Base-by-base conservation (phyloP, 2,113 vertebrate species). In the Cryptomyrus ogoouensis region DNA sequence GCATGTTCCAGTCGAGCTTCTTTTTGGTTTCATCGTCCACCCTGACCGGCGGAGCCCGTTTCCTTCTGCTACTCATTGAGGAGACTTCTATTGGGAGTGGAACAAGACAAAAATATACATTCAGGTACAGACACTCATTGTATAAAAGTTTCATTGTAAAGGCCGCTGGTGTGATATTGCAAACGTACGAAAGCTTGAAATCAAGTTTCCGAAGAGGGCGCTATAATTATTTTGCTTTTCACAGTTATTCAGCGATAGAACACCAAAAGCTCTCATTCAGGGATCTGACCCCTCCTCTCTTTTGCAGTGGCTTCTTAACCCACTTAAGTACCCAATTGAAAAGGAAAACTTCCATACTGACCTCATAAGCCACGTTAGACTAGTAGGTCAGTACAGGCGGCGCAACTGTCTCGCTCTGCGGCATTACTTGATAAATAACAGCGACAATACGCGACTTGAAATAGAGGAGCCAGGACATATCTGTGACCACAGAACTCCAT, bases 1-100 rank as follows among this genome's bases (percentile, higher is more conserved):
- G 93, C 98, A 99, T 99, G 92, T 98, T 97, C 98, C 98, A 99
- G 85, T 96, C 94, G 27, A 99, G 94, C 90, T 92, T 95, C 91
- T 95, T 97, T 92, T 97, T 98, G 86, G 95, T 96, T 8, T 97
- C 97, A 56, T 99, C 97, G 53, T 97, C 97, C 84, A 98, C 92
- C 94, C 94, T 97, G 89, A 97, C 96, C 0, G 98, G 98, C 83
- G 96, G 95, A 0, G 95, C 97, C 2, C 94, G 95, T 89, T 99
- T 99, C 90, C 98, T 96, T 83, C 97, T 96, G 94, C 95, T 95
- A 85, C 98, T 99, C 98, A 99, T 99, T 62, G 24, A 92, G 84
- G 2, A 17, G 21, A 2, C 44, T 21, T 74, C 27, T 77, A 66
- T 24, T 35, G 19, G 83, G 8, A 8, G 44, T 74, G 3, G 12